Base-by-base conservation (phyloP, 2,888 invertebrate species). In the Lasioglossum villosulum region DNA sequence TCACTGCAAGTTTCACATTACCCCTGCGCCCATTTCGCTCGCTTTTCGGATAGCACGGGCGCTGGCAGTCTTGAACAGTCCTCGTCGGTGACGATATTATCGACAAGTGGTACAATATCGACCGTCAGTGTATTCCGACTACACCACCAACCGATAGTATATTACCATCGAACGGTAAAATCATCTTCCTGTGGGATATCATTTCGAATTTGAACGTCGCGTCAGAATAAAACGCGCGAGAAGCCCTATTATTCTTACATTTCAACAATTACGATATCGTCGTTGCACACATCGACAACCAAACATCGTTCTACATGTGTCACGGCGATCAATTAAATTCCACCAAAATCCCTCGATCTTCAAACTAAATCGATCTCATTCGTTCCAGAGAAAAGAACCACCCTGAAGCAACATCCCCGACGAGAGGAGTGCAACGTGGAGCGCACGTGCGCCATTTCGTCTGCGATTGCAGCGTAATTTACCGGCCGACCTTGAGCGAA, bases 401-500 rank as follows among this genome's bases (percentile, higher is more conserved):
- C 23, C 1, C 45, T 16, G 10, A 45, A 37, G 0, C n/a, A 16
- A n/a, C 3, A 8, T 34, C 52, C 45, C 37, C 34, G 5, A 27
- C 34, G 12, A 23, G 37, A 39, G 34, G n/a, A 23, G 39, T 19
- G 39, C 56, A 76, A 56, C 79, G 84, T 75, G 71, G 2, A 30
- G 23, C 39, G 75, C 86, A 73, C 78, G 78, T 81, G 78, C 73
- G 75, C 30, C 16, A 37, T 70, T 70, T 37, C n/a, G n/a, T 73
- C 63, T 45, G 23, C 68, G 39, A n/a, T 23, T 23, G 45, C 63
- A 14, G 37, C 30, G 82, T 70, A 39, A 59, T 71, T 85, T 56
- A 39, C 27, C 79, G 71, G 48, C 0, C 75, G 86, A 83, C 86
- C 86, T 86, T 86, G 86, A 66, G 23, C 52, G 34, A 45, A 74